Evolutionary conservation across 1,140 invertebrate genomes (phyloP).

Genomic region (Laodelphax striatellus): DNA sequence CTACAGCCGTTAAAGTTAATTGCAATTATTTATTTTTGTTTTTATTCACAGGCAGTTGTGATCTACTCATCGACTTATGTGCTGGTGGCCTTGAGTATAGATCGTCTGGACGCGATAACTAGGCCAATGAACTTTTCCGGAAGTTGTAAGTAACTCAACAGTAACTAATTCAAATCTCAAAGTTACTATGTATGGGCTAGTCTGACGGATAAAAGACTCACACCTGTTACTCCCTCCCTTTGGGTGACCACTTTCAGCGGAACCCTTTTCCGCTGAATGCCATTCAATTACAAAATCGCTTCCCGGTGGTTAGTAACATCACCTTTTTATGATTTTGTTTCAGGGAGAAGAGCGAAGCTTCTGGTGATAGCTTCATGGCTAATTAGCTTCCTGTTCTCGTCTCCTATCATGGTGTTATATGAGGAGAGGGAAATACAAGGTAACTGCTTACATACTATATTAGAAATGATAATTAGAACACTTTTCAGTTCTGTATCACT

Average conservation of each 20-base stretch:
- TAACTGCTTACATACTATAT: too few species aligned
- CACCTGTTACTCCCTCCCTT: too few species aligned
- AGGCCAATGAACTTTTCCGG: slow-evolving; percentile 88
- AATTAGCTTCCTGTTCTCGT: slow-evolving; percentile 69
- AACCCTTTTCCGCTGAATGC: too few species aligned
- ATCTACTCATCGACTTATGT: slow-evolving; percentile 90
- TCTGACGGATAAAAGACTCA: too few species aligned
- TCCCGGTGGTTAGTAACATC: too few species aligned
- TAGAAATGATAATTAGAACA: too few species aligned
- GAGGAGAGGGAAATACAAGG: slow-evolving; percentile 65
- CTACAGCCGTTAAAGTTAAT: too few species aligned
- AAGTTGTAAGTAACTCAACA: slow-evolving; percentile 46
- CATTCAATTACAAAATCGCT: too few species aligned
- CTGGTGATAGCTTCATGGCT: slow-evolving; percentile 73
- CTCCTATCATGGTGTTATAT: slow-evolving; percentile 72
- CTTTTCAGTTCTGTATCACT: too few species aligned
- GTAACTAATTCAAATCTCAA: too few species aligned
- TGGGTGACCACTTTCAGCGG: too few species aligned
- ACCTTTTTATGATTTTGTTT: background rate
- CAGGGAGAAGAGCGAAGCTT: slow-evolving; percentile 60
- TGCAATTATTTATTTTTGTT: background rate
- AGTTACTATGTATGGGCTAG: too few species aligned
- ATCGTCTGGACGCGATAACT: slow-evolving; percentile 87
- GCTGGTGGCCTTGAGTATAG: slow-evolving; percentile 83
- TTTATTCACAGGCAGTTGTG: slow-evolving; percentile 52